Base-by-base conservation (phyloP, 2,797 vertebrate genomes). In the Lagorchestes hirsutus region DNA sequence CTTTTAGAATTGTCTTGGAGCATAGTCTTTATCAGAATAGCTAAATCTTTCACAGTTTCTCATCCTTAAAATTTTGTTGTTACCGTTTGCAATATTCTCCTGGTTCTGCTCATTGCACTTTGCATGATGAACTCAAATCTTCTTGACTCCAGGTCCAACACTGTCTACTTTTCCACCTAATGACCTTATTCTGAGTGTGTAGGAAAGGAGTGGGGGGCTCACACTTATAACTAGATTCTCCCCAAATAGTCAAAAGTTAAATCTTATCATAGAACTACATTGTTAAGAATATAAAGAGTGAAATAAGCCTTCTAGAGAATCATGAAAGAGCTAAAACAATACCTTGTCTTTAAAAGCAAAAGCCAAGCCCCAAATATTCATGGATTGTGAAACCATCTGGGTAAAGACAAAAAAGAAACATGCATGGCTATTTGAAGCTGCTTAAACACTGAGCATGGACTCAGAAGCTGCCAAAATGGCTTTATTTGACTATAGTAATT, bases 291-390 rank as follows among this genome's bases (percentile, higher is more conserved):
- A 5, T 56, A 24, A 67, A 50, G 46, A 96, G 0, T 94, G 93
- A 92, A 91, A 40, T 55, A 96, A 93, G 55, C 0, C 22, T 93
- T 67, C 11, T 31, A 12, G 87, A n/a, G 92, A 93, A 55, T 62
- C 22, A 58, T 6, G 4, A 93, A 93, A 0, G 16, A 91, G 1
- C 18, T 18, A 92, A 96, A 93, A 94, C 13, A n/a, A n/a, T 62
- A 40, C 55, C 95, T 96, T 94, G 13, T 94, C 12, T n/a, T 93
- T 74, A 46, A 95, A 93, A 90, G 82, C 95, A 5, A 4, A 40
- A 91, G 54, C 87, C 31, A 74, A 87, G 3, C 29, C 27, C 50
- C 6, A 52, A 27, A 50, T 46, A 55, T 4, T 31, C 34, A 4
- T 92, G 34, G 52, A 93, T 3, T 27, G 2, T n/a, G 9, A 96